Conservation (phyloP, 1,140 invertebrate genomes). For the Magallana angulata region DNA sequence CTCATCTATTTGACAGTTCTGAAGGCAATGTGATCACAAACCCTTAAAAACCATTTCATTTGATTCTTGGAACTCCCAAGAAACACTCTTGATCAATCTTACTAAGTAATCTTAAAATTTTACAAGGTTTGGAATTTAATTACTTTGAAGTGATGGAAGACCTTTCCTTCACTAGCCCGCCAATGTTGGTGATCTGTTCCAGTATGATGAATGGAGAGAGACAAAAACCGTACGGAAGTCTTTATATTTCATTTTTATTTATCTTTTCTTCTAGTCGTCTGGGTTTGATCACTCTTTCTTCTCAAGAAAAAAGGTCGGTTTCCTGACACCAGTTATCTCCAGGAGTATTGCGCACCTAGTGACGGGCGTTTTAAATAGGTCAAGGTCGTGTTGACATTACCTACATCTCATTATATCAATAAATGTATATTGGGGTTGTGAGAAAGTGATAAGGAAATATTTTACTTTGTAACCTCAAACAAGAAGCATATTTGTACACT, state of each 20-base stretch:
- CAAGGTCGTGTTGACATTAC: not conserved
- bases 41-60: not conserved
- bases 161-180: not conserved
- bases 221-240: not conserved
- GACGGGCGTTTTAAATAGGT: not conserved
- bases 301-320: not conserved
- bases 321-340: not conserved
- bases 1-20: slow-evolving; percentile 25
- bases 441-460: not conserved
- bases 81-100: slow-evolving; percentile 14
- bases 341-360: not conserved
- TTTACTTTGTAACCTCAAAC: not conserved
- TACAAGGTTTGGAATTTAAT: not conserved
- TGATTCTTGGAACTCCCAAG: not conserved
- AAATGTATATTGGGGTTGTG: not conserved
- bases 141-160: slow-evolving; percentile 27
- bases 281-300: not conserved
- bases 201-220: not conserved
- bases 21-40: slow-evolving; percentile 27
- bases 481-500: too few relatives aligned
- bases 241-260: slow-evolving; percentile 23
- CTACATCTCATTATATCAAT: not conserved
- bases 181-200: not conserved
- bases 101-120: not conserved
- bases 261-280: not conserved